Conservation (phyloP, 2,797 vertebrate species). For the Lepus oiostolus region DNA sequence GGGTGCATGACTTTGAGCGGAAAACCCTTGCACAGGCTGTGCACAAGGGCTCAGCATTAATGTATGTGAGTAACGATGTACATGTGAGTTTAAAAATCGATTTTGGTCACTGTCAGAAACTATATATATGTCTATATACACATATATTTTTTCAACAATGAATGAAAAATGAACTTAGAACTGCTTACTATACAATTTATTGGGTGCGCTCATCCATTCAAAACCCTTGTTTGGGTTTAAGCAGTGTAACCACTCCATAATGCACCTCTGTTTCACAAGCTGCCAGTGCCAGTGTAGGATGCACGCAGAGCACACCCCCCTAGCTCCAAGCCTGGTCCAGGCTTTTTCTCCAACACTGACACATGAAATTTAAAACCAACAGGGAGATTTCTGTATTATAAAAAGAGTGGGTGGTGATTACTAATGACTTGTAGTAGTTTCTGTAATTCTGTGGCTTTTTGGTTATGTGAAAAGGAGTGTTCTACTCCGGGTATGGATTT, state of each 20-base stretch:
- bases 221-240: constrained; percentile 33
- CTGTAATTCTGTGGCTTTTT: constrained; percentile 60
- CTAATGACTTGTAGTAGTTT: constrained; percentile 67
- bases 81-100: constrained; percentile 29
- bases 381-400: constrained; percentile 56
- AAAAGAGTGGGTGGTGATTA: constrained; percentile 47
- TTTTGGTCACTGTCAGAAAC: background rate
- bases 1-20: constrained; percentile 31
- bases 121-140: background rate
- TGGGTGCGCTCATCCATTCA: background rate
- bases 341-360: background rate
- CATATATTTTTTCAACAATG: too few species aligned
- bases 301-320: background rate
- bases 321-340: background rate
- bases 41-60: constrained; percentile 42
- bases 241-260: background rate
- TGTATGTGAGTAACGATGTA: background rate
- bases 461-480: constrained; percentile 44
- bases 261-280: background rate
- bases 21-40: background rate
- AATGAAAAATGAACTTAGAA: constrained; percentile 34
- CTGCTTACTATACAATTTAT: background rate
- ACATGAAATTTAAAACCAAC: constrained; percentile 47
- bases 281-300: background rate
- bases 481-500: constrained; percentile 60